phyloP scores from a whole-genome alignment of 2,888 invertebrate species.

The Aplocera efformata region DNA sequence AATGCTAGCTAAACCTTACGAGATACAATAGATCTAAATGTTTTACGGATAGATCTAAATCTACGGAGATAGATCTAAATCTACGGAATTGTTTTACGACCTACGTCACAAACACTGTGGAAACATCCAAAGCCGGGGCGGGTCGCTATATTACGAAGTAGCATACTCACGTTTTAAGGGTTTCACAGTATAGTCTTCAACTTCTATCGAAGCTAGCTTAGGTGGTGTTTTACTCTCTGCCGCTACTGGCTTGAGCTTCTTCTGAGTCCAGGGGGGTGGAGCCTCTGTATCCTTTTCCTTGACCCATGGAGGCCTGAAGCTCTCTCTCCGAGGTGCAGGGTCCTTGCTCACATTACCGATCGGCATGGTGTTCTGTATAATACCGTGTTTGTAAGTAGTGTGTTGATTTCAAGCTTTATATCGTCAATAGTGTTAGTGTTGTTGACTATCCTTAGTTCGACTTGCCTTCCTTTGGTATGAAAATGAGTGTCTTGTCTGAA shows the following conservation, averaged over 20 bases:
- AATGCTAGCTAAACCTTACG: too few species aligned
- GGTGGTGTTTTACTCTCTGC: slow-evolving; percentile 39
- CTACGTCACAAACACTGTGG: too few species aligned
- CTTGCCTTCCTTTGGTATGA: too few species aligned
- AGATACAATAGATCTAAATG: too few species aligned
- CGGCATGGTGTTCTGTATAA: slow-evolving; percentile 55
- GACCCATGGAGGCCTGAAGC: slow-evolving; percentile 88
- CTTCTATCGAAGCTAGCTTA: slow-evolving; percentile 19
- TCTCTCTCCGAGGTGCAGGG: slow-evolving; percentile 80
- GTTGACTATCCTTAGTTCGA: too few species aligned
- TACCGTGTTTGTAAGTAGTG: not conserved
- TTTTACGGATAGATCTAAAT: too few species aligned
- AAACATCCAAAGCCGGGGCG: too few species aligned
- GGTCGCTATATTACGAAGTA: too few species aligned
- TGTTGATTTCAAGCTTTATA: not conserved
- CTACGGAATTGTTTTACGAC: too few species aligned
- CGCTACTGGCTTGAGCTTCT: slow-evolving; percentile 70
- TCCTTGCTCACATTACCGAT: slow-evolving; percentile 77
- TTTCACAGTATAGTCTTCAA: slow-evolving; percentile 42
- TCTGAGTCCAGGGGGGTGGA: slow-evolving; percentile 83
- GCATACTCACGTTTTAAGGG: slow-evolving; percentile 67
- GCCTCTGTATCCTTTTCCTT: slow-evolving; percentile 83
- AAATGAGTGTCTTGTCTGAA: too few species aligned
- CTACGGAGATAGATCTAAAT: too few species aligned
- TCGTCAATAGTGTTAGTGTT: too few species aligned